Evolutionary conservation across 2,797 vertebrate species (phyloP).

Genomic region (Urocyon cinereoargenteus): DNA sequence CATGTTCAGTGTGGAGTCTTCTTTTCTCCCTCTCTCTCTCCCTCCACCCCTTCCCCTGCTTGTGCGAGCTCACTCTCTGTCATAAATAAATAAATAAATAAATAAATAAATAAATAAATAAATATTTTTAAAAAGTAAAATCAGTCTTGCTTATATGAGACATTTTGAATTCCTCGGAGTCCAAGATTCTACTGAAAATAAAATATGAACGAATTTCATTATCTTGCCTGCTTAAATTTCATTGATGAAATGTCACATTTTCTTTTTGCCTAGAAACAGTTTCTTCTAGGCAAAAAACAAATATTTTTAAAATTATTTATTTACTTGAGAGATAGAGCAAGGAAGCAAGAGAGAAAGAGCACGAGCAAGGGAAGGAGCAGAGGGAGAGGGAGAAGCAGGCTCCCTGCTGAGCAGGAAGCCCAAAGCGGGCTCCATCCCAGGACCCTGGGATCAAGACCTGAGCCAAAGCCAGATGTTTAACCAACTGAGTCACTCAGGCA

Average conservation of each 20-base stretch:
- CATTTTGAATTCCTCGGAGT: background rate
- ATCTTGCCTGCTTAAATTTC: background rate
- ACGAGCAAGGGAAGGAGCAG: too few relatives aligned
- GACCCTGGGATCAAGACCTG: too few relatives aligned
- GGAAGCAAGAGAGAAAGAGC: too few relatives aligned
- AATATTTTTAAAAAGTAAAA: background rate
- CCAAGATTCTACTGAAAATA: conserved; percentile 18
- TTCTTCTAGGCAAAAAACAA: background rate
- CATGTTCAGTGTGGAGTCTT: background rate
- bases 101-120: too few relatives aligned
- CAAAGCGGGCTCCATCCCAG: too few relatives aligned
- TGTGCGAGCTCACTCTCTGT: background rate
- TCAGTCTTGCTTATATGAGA: conserved; percentile 7
- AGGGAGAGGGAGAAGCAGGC: too few relatives aligned
- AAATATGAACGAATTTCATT: background rate
- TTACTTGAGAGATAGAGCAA: too few relatives aligned
- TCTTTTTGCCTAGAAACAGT: background rate
- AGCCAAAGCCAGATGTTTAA: too few relatives aligned
- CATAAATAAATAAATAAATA: background rate
- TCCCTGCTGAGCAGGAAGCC: too few relatives aligned
- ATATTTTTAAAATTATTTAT: too few relatives aligned
- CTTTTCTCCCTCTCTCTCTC: background rate
- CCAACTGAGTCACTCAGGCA: too few relatives aligned
- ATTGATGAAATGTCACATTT: background rate
- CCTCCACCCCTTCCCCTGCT: background rate